Percentiles rank a stretch among this genome's conserved stretches.
These are phyloP conservation scores for Netelia virgata DNA, from an alignment of 2,888 invertebrate genomes.

Conservation along the genomic window DNA sequence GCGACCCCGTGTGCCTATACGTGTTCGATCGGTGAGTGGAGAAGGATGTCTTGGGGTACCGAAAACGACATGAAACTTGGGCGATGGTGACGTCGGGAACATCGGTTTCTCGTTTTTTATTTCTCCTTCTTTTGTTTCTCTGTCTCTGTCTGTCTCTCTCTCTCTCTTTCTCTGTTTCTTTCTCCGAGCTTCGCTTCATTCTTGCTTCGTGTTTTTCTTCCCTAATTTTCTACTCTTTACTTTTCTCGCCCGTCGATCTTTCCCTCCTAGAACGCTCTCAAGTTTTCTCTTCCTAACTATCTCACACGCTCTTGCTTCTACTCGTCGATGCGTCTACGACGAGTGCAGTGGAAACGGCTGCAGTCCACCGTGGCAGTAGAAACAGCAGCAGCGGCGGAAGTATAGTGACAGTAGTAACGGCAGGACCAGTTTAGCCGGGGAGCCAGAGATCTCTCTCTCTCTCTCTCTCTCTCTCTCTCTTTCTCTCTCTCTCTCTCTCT, in stretches of 20 bases:
- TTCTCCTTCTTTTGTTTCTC: neutral
- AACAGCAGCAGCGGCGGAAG: slow-evolving; percentile 31
- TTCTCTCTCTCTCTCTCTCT: slow-evolving; percentile 21
- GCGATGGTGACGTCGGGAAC: slow-evolving; percentile 47
- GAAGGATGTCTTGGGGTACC: slow-evolving; percentile 34
- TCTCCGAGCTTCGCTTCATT: neutral
- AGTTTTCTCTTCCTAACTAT: slow-evolving; percentile 35
- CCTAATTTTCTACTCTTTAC: neutral
- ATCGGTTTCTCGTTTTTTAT: slow-evolving; percentile 31
- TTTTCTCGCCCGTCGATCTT: slow-evolving; percentile 17
- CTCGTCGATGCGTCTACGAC: slow-evolving; percentile 44
- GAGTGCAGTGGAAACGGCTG: slow-evolving; percentile 31
- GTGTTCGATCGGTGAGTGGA: slow-evolving; percentile 32
- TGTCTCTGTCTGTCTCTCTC: no score
- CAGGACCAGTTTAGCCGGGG: slow-evolving; percentile 48
- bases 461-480: slow-evolving; percentile 6
- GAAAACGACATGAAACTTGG: slow-evolving; percentile 43
- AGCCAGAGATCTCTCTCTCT: neutral
- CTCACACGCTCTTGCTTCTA: slow-evolving; percentile 2
- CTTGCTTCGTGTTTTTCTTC: neutral
- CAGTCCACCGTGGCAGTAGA: slow-evolving; percentile 28
- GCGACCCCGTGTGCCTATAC: neutral
- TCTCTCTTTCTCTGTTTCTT: neutral
- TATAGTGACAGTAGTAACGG: slow-evolving; percentile 58
- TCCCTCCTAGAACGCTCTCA: slow-evolving; percentile 40